Conservation (phyloP, 2,797 vertebrate species). For the Eulemur rubriventer region DNA sequence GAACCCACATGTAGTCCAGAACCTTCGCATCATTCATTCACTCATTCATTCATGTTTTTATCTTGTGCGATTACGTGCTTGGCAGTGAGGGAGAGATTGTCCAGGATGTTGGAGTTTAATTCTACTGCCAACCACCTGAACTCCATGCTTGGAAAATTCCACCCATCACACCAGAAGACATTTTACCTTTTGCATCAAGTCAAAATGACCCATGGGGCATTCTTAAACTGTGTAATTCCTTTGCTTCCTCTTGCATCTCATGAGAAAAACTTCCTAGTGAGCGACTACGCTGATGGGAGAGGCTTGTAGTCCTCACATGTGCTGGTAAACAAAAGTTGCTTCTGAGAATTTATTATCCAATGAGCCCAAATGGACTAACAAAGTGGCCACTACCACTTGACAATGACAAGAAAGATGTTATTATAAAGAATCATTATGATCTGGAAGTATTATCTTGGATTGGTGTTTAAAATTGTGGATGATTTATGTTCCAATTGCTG, state of each 20-base stretch:
- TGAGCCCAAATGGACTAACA: not conserved
- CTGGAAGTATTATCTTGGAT: slow-evolving; percentile 8
- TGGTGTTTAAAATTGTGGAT: slow-evolving; percentile 23
- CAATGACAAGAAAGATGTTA: not conserved
- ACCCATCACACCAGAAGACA: not conserved
- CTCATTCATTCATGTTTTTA: no score
- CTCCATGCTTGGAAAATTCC: not conserved
- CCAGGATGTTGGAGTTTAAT: not conserved
- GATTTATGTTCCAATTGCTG: slow-evolving; percentile 31
- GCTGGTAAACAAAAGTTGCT: not conserved
- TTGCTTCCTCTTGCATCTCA: not conserved
- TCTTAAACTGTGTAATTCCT: not conserved
- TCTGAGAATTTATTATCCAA: not conserved
- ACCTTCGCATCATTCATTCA: not conserved
- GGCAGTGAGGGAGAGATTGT: not conserved
- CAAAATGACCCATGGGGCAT: not conserved
- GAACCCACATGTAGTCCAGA: not conserved
- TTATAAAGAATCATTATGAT: not conserved
- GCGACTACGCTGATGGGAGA: not conserved
- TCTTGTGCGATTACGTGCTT: not conserved
- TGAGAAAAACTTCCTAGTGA: not conserved
- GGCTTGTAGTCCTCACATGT: not conserved
- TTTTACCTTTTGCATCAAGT: not conserved
- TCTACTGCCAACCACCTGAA: not conserved
- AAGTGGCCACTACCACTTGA: not conserved